Evolutionary conservation across 1,140 invertebrate genomes (phyloP).

Genomic region (Zophobas atratus): DNA sequence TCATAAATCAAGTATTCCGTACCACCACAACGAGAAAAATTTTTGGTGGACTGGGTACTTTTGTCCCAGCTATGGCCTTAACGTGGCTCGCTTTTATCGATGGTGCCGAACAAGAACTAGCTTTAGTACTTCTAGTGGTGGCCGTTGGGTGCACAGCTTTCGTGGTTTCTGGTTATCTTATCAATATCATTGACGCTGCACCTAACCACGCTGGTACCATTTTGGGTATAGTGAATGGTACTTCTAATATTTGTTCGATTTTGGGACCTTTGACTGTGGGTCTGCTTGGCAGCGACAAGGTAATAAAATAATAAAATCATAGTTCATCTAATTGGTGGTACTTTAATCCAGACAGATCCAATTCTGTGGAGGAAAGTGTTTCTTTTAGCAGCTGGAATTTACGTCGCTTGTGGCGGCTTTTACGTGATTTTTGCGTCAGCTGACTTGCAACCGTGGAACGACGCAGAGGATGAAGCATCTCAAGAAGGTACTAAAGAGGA

Average conservation of each 20-base stretch:
- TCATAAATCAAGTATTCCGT: constrained; percentile 7
- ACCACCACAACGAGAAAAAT: constrained; percentile 17
- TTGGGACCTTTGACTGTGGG: constrained; percentile 76
- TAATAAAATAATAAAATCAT: background rate
- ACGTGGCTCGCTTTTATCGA: constrained; percentile 75
- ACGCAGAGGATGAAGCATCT: background rate
- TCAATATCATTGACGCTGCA: constrained; percentile 82
- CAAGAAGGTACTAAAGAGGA: no score
- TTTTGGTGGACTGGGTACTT: constrained; percentile 68
- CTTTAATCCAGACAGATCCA: constrained; percentile 12
- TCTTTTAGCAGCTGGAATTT: constrained; percentile 71
- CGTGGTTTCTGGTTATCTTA: constrained; percentile 78
- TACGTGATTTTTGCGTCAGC: constrained; percentile 70
- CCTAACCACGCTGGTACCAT: constrained; percentile 80
- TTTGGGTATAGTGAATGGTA: constrained; percentile 86
- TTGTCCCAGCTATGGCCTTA: constrained; percentile 75
- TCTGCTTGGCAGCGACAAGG: constrained; percentile 13
- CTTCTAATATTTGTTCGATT: constrained; percentile 81
- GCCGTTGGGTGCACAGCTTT: constrained; percentile 85
- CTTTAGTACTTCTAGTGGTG: constrained; percentile 75
- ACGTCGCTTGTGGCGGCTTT: constrained; percentile 69
- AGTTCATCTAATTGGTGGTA: background rate
- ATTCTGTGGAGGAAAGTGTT: constrained; percentile 75
- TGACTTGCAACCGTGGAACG: constrained; percentile 68
- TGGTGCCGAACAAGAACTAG: constrained; percentile 68